Evolutionary conservation across 2,113 vertebrate genomes (phyloP), one percentile per base, ranked within the genome.

Genomic region (Sarotherodon lohbergeri): DNA sequence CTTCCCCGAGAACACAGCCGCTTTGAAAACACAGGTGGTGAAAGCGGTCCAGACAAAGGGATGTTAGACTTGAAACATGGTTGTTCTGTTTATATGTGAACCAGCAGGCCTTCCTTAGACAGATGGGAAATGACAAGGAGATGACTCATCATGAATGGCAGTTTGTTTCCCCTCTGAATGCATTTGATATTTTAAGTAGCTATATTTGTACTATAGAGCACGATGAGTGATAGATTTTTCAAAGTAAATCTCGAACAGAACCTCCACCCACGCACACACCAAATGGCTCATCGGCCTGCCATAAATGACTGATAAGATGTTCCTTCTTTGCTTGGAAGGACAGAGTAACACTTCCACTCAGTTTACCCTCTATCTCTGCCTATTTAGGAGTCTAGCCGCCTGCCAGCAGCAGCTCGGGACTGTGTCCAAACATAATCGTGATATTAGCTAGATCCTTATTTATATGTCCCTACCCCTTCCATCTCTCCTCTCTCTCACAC

Each of bases 371-470:
- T 87, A 93, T 94, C 89, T 90, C 89, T 88, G 89, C 92, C 92
- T 94, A 86, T 94, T 93, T 95, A 93, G 92, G 89, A 93, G 91
- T 89, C 71, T 87, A 86, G 84, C 93, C 84, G 87, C 90, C 90
- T 95, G 94, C 93, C 95, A 96, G 92, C 87, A 94, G 82, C 91
- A 92, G 90, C 92, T 87, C 89, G 87, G 94, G 94, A 94, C 91
- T 94, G 92, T 95, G 93, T 95, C 94, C 95, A 96, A 96, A 96
- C 94, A 96, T 95, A 95, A 96, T 96, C 95, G 95, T 88, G 91
- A 95, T 96, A 95, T 95, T 95, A 96, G 95, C 92, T 80, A 91
- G 91, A 92, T 94, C 92, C 93, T 93, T 94, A 94, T 95, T 94
- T 94, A 95, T 95, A 92, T 93, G 92, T 93, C 90, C 89, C 91